Conservation (phyloP, 1,140 invertebrate genomes). For the Drosophila albomicans region DNA sequence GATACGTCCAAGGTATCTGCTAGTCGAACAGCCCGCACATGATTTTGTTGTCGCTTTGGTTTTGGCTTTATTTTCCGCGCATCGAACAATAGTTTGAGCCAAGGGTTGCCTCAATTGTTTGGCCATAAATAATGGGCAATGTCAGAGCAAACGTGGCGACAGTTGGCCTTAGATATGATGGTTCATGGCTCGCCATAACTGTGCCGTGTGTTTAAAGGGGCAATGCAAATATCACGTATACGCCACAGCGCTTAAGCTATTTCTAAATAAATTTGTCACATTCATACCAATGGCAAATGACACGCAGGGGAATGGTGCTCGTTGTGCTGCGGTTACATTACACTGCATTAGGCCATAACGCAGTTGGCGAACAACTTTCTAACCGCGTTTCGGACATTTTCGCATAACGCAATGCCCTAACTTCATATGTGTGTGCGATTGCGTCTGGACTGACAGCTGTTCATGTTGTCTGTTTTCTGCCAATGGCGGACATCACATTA, state of each 20-base stretch:
- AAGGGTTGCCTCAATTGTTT: constrained; percentile 69
- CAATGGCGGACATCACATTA: constrained; percentile 70
- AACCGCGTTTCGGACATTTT: constrained; percentile 50
- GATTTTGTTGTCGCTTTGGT: constrained; percentile 9
- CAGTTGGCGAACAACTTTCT: constrained; percentile 38
- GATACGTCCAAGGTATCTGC: not conserved
- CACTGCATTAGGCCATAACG: constrained; percentile 53
- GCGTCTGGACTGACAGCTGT: constrained; percentile 65
- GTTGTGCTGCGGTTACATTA: constrained; percentile 50
- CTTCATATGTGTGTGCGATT: constrained; percentile 8
- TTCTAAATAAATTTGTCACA: constrained; percentile 53
- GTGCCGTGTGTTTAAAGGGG: constrained; percentile 9
- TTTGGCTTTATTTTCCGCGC: constrained; percentile 48
- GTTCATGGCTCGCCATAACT: not conserved
- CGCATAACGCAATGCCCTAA: constrained; percentile 13
- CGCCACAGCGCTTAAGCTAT: constrained; percentile 33
- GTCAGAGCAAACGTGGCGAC: constrained; percentile 52
- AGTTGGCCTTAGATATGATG: constrained; percentile 39
- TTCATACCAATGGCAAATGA: constrained; percentile 56
- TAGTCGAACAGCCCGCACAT: not conserved
- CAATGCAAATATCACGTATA: constrained; percentile 65
- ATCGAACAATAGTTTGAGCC: constrained; percentile 67
- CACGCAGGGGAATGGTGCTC: constrained; percentile 55
- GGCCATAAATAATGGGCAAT: constrained; percentile 72
- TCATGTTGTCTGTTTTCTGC: constrained; percentile 54